These are phyloP conservation scores for Rhyacophila brunnea DNA, from an alignment of 1,140 invertebrate species.

Conservation along the genomic window DNA sequence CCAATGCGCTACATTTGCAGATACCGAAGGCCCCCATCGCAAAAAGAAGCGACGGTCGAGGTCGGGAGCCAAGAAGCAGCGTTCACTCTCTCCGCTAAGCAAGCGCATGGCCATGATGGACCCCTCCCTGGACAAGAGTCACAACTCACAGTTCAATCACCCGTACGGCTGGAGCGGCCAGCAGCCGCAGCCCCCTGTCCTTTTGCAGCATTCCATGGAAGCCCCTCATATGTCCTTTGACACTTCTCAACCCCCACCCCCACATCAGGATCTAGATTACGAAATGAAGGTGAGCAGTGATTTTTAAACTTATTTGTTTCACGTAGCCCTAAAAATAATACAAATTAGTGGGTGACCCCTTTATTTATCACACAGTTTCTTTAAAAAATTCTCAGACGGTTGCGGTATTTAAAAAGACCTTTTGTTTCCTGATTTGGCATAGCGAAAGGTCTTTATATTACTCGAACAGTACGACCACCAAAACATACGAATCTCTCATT, in stretches of 20 bases:
- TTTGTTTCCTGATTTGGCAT: too few species aligned
- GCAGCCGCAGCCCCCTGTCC: constrained; percentile 16
- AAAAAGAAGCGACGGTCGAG: constrained; percentile 62
- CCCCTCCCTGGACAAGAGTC: constrained; percentile 51
- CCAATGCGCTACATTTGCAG: constrained; percentile 38
- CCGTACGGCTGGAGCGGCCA: constrained; percentile 49
- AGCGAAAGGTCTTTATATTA: too few species aligned
- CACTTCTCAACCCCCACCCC: constrained; percentile 38
- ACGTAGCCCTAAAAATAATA: too few species aligned
- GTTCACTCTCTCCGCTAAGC: constrained; percentile 73
- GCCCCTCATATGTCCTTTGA: neutral
- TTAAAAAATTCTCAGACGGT: too few species aligned
- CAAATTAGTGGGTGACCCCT: too few species aligned
- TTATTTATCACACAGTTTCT: too few species aligned
- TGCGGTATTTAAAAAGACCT: too few species aligned
- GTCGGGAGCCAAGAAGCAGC: constrained; percentile 64
- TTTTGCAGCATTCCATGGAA: constrained; percentile 24
- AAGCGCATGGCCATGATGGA: constrained; percentile 73
- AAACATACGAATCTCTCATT: too few species aligned
- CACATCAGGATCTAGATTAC: constrained; percentile 60
- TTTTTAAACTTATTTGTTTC: neutral
- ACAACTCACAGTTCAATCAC: constrained; percentile 61
- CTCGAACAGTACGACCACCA: too few species aligned
- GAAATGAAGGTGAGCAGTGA: constrained; percentile 56
- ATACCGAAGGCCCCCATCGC: constrained; percentile 56